Evolutionary conservation across 2,113 vertebrate species (phyloP).

Genomic region (Peucedramus taeniatus): DNA sequence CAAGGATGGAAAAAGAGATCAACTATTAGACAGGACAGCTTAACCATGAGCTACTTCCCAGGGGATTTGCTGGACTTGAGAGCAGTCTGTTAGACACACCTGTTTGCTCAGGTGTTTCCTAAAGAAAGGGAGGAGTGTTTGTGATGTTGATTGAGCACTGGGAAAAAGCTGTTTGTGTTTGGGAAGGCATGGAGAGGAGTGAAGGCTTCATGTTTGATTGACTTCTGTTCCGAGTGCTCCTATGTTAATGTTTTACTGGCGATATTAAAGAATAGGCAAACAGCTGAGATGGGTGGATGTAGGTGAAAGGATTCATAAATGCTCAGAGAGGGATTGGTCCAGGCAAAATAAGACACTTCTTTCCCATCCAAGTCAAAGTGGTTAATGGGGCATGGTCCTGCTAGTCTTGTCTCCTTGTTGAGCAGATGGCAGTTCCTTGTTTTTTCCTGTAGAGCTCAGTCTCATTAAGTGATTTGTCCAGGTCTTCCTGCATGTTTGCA

Average conservation of each 20-base stretch:
- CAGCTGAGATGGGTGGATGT: not conserved
- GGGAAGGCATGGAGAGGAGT: not conserved
- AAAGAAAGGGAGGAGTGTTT: not conserved
- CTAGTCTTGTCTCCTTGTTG: not conserved
- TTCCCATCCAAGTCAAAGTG: not conserved
- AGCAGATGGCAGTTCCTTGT: not conserved
- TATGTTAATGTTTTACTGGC: not conserved
- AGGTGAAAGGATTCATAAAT: not conserved
- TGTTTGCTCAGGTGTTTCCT: conserved; percentile 1
- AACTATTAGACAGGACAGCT: not conserved
- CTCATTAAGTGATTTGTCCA: not conserved
- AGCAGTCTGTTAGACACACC: not conserved
- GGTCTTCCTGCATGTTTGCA: not conserved
- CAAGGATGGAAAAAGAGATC: not conserved
- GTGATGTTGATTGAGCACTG: not conserved
- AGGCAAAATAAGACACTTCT: not conserved
- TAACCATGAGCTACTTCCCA: not conserved
- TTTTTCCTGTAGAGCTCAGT: not conserved
- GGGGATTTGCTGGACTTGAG: not conserved
- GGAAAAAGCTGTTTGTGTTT: not conserved
- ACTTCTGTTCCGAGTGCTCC: not conserved
- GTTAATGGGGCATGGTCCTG: not conserved
- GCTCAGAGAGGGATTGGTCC: not conserved
- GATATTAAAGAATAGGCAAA: not conserved
- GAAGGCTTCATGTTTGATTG: not conserved